A percentile compares a stretch with the other conserved stretches of the same genome.
phyloP scores from a whole-genome alignment of 2,797 vertebrate genomes.

The Hyperoplus lanceolatus region DNA sequence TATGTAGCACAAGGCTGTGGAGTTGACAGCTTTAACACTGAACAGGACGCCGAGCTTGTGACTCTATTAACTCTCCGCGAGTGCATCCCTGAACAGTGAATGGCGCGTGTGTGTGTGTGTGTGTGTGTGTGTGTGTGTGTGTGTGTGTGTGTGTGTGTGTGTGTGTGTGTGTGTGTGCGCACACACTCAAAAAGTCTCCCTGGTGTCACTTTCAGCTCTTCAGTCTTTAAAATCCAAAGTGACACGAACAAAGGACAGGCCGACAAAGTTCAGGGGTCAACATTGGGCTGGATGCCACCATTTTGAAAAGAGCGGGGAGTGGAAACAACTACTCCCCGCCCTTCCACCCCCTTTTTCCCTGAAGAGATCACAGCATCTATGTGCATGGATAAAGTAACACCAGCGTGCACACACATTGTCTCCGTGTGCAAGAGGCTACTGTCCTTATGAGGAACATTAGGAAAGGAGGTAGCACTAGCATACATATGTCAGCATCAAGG shows the following conservation, averaged over 20 bases:
- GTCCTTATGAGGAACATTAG: slow-evolving; percentile 40
- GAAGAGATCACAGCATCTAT: slow-evolving; percentile 36
- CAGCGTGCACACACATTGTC: slow-evolving; percentile 36
- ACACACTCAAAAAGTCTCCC: slow-evolving; percentile 50
- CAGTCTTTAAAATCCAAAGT: slow-evolving; percentile 73
- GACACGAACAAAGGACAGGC: slow-evolving; percentile 76
- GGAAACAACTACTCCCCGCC: slow-evolving; percentile 49
- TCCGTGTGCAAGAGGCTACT: slow-evolving; percentile 8
- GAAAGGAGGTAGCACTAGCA: slow-evolving; percentile 41
- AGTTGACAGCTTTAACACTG: slow-evolving; percentile 84
- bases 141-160: slow-evolving; percentile 17
- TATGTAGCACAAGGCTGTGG: slow-evolving; percentile 76
- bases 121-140: slow-evolving; percentile 21
- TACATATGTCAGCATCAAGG: slow-evolving; percentile 55
- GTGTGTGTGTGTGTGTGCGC: slow-evolving; percentile 18
- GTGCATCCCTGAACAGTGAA: slow-evolving; percentile 76
- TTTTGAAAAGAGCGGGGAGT: slow-evolving; percentile 61
- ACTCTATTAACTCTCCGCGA: slow-evolving; percentile 81
- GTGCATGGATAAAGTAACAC: slow-evolving; percentile 39
- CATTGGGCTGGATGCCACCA: slow-evolving; percentile 72
- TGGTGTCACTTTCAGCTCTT: slow-evolving; percentile 80
- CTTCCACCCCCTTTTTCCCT: background rate
- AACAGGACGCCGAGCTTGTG: slow-evolving; percentile 74
- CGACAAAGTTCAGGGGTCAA: slow-evolving; percentile 80
- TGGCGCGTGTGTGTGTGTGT: slow-evolving; percentile 54